phyloP scores from a whole-genome alignment of 1,140 invertebrate genomes.

The Platorchestia sp. region DNA sequence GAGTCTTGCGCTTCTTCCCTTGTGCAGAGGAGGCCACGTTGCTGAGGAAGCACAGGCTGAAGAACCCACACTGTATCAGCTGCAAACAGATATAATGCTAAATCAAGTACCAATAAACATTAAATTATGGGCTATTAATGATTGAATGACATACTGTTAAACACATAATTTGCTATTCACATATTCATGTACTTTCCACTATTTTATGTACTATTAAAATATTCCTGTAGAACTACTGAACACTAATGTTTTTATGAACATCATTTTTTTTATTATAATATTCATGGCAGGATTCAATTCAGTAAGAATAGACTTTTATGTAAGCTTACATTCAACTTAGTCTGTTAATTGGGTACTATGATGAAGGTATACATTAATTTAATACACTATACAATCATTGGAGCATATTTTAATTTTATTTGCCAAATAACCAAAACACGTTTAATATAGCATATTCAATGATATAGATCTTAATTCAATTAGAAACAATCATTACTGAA shows the following conservation, averaged over 20 bases:
- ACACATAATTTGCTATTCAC: not conserved
- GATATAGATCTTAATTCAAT: no score
- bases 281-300: no score
- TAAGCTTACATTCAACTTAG: no score
- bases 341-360: no score
- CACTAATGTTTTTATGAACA: not conserved
- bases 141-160: not conserved
- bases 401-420: no score
- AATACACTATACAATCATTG: no score
- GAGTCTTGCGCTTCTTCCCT: conserved; percentile 5
- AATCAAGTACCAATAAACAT: not conserved
- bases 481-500: no score
- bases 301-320: no score
- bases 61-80: conserved; percentile 26
- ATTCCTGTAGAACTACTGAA: not conserved
- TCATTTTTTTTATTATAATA: no score
- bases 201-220: not conserved
- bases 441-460: no score
- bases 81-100: conserved; percentile 34
- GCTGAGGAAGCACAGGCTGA: conserved; percentile 3
- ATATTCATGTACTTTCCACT: not conserved
- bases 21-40: not conserved
- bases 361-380: no score
- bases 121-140: not conserved
- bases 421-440: no score